Evolutionary conservation across 2,113 vertebrate species (phyloP).

Genomic region (Bufo gargarizans): DNA sequence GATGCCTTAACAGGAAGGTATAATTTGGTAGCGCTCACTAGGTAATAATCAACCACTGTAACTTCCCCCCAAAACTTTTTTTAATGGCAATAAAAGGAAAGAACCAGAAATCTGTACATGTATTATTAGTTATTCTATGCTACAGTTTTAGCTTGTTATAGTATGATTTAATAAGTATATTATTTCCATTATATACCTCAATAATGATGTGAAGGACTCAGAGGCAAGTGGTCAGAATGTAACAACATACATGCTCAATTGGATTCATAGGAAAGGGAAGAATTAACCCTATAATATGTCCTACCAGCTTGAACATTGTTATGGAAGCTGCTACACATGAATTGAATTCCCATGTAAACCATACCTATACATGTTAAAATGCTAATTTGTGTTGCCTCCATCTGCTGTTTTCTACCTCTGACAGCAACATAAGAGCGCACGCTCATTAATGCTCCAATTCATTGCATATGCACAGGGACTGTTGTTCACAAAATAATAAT

Average conservation of each 20-base stretch:
- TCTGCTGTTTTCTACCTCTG: constrained; percentile 13
- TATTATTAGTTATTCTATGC: too few species aligned
- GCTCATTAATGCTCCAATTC: constrained; percentile 14
- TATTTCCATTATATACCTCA: not conserved
- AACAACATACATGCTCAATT: not conserved
- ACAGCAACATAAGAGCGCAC: not conserved
- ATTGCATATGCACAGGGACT: constrained; percentile 11
- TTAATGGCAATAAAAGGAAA: too few species aligned
- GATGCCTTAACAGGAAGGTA: not conserved
- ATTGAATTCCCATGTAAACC: constrained; percentile 18
- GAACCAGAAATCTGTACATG: too few species aligned
- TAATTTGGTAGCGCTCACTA: not conserved
- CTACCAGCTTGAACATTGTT: not conserved
- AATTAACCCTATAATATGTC: not conserved
- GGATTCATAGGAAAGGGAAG: not conserved
- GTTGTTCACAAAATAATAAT: constrained; percentile 1
- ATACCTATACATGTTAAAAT: constrained; percentile 43
- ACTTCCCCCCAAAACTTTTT: too few species aligned
- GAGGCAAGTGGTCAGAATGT: not conserved
- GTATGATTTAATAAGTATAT: not conserved
- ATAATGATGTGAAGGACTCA: not conserved
- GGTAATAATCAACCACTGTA: not conserved
- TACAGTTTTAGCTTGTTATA: not conserved
- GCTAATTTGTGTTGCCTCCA: constrained; percentile 29
- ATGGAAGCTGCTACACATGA: not conserved